Base-by-base conservation (phyloP, 2,797 vertebrate genomes). In the Aplochiton taeniatus region DNA sequence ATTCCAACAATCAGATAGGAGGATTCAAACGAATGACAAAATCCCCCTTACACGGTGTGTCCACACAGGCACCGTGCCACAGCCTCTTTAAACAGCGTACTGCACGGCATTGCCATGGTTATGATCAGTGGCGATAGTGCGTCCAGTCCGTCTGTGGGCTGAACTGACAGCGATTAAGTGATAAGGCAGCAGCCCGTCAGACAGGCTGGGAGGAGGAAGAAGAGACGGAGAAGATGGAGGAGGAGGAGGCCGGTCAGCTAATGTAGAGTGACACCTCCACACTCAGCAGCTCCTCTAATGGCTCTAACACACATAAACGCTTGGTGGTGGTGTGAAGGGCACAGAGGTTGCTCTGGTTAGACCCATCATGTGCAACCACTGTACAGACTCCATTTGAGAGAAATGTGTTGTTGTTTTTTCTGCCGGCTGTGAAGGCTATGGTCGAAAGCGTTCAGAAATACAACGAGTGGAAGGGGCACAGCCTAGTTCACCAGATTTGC, bases 211-310 rank as follows among this genome's bases (percentile, higher is more conserved):
- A n/a, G n/a, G n/a, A n/a, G n/a, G n/a, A n/a, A n/a, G 51, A 9
- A 53, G 51, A 4, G 54, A 78, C 66, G 76, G 56, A 66, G 60
- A 69, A 68, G 70, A 82, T 18, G 47, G 58, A 77, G n/a, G n/a
- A n/a, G n/a, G n/a, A 31, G 9, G 47, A 76, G 76, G 62, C 69
- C 11, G 8, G 61, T 67, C 70, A 66, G 77, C 81, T 85, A 85
- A 89, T 64, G 74, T 76, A 73, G 84, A 87, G 74, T 87, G 86
- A 89, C 87, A 89, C 66, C 74, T 64, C 66, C 77, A 83, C 88
- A 80, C 79, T 85, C 84, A 74, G 84, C 58, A 59, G 68, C 78
- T 85, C 78, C 65, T 61, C 74, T 83, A 90, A 89, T 86, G 83
- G 78, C 77, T 78, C 65, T 79, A 79, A 84, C 55, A 80, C 43